Conservation (phyloP, 2,113 vertebrate genomes). For the Lycaon pictus region DNA sequence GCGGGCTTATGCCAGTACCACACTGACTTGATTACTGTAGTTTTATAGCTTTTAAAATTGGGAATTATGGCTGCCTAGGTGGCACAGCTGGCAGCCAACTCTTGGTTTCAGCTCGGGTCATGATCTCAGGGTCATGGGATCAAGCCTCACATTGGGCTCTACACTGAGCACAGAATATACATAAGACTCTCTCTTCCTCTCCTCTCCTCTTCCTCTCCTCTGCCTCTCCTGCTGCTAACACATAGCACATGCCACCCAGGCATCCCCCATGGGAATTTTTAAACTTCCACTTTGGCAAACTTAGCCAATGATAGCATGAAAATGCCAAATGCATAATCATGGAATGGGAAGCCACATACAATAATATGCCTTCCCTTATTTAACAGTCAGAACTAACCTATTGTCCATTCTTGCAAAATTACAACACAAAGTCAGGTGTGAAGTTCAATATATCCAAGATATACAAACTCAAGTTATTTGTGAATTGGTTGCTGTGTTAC, state of each 20-base stretch:
- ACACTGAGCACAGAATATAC: not conserved
- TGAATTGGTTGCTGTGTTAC: not conserved
- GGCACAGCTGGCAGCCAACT: not conserved
- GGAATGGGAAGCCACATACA: not conserved
- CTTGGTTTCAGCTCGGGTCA: not conserved
- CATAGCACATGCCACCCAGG: no score
- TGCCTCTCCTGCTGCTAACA: not conserved
- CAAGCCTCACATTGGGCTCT: not conserved
- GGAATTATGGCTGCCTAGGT: not conserved
- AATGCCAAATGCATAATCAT: constrained; percentile 4
- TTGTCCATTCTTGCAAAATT: not conserved
- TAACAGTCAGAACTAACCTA: not conserved
- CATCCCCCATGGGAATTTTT: not conserved
- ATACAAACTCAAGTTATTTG: no score
- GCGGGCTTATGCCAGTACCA: not conserved
- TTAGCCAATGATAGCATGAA: not conserved
- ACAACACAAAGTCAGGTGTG: constrained; percentile 22
- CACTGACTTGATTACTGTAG: not conserved
- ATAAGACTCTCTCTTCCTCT: not conserved
- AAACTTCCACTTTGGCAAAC: not conserved
- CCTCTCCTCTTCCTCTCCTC: not conserved
- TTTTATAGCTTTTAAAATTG: not conserved
- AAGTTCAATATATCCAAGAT: no score
- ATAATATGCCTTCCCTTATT: not conserved
- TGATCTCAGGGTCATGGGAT: not conserved